These are phyloP conservation scores for Synergus laeviventris DNA, from an alignment of 2,888 invertebrate genomes.

Conservation along the genomic window DNA sequence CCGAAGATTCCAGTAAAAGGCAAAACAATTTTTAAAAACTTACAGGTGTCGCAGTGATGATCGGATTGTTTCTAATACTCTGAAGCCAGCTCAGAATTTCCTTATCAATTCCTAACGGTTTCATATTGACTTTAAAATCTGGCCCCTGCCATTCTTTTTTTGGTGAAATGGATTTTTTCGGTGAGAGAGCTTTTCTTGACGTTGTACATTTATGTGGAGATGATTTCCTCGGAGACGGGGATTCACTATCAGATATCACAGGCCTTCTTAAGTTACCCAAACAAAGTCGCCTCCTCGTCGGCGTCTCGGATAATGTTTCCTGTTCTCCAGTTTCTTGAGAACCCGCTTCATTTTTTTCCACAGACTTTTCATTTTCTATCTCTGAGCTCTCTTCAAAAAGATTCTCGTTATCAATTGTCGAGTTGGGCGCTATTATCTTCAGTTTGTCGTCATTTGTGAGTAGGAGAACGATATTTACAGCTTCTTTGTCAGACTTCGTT, in stretches of 20 bases:
- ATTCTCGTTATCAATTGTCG: not conserved
- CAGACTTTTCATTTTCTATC: slow-evolving; percentile 10
- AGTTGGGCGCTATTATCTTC: not conserved
- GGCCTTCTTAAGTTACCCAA: not conserved
- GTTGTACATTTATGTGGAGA: not conserved
- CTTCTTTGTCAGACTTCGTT: not conserved
- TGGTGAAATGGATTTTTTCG: not conserved
- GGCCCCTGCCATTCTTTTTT: slow-evolving; percentile 61
- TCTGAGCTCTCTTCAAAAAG: not conserved
- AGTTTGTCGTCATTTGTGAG: slow-evolving; percentile 4
- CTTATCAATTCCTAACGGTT: slow-evolving; percentile 66
- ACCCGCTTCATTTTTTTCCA: not conserved
- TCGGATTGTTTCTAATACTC: slow-evolving; percentile 57
- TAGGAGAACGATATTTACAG: not conserved
- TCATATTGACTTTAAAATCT: slow-evolving; percentile 67
- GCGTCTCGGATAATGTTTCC: not conserved
- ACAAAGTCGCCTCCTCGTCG: not conserved
- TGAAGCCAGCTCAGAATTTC: slow-evolving; percentile 66
- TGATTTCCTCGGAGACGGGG: not conserved
- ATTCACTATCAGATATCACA: not conserved
- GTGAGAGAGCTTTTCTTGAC: not conserved
- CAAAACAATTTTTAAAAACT: slow-evolving; percentile 44
- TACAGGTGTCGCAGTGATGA: slow-evolving; percentile 63
- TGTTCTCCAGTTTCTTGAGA: not conserved
- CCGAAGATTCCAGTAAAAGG: too few species aligned